phyloP scores from a whole-genome alignment of 2,113 vertebrate genomes.

The Laticauda colubrina region DNA sequence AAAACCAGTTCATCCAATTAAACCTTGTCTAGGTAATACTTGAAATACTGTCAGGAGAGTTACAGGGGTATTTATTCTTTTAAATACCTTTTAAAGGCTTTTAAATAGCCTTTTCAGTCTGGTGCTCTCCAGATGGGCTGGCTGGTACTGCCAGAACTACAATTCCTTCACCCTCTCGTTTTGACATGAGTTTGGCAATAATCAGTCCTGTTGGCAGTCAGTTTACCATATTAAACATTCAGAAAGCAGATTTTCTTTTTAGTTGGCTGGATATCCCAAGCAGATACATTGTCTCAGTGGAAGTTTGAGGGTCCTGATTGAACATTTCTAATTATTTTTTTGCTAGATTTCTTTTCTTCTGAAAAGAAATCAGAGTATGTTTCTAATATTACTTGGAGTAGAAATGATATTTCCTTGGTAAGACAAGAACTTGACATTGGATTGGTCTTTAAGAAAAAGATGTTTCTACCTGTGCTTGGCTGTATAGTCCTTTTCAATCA shows the following conservation, averaged over 20 bases:
- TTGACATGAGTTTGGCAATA: neutral
- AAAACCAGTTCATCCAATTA: neutral
- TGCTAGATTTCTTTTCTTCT: neutral
- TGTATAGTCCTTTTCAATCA: neutral
- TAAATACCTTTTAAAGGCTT: too few species aligned
- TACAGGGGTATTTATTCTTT: neutral
- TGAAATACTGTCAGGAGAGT: too few species aligned
- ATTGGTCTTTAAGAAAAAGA: neutral
- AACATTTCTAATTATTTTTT: neutral
- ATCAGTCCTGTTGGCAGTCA: neutral
- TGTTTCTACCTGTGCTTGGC: neutral
- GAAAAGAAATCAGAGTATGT: neutral
- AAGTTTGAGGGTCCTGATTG: neutral
- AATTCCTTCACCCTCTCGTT: neutral
- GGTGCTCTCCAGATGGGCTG: neutral
- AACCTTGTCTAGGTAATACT: neutral
- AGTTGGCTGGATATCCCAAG: neutral
- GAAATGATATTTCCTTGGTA: neutral
- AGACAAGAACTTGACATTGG: neutral
- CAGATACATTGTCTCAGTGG: neutral
- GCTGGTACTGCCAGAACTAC: neutral
- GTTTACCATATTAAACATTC: neutral
- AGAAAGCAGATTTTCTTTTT: neutral
- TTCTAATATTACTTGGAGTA: neutral
- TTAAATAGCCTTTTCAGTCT: neutral